Evolutionary conservation across 2,113 vertebrate genomes (phyloP).

Genomic region (Platichthys flesus): DNA sequence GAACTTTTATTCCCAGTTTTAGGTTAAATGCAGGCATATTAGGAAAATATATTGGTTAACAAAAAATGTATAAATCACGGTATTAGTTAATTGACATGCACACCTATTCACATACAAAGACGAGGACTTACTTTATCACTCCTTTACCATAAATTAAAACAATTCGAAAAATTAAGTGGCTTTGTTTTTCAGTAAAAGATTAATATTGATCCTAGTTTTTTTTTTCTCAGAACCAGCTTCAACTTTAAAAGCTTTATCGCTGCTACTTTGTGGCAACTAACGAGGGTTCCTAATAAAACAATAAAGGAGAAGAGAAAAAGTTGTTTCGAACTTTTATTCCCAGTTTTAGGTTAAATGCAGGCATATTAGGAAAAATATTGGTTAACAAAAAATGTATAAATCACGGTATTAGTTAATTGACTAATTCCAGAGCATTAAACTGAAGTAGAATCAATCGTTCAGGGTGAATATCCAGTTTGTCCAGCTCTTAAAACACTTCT

Average conservation of each 20-base stretch:
- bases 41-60: not conserved
- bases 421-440: not conserved
- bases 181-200: conserved; percentile 18
- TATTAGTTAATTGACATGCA: not conserved
- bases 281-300: conserved; percentile 21
- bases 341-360: not conserved
- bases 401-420: not conserved
- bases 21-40: not conserved
- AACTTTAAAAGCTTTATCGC: not conserved
- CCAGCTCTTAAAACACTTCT: not conserved
- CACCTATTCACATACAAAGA: not conserved
- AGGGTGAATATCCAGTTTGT: not conserved
- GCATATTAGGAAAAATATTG: conserved; percentile 5
- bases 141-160: not conserved
- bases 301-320: not conserved
- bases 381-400: not conserved
- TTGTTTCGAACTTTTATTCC: not conserved
- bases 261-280: conserved; percentile 18
- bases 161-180: not conserved
- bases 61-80: not conserved
- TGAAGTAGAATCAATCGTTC: not conserved
- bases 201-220: conserved; percentile 23
- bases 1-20: not conserved
- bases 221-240: not conserved
- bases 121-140: not conserved